Evolutionary conservation across 2,797 vertebrate species (phyloP).

Genomic region (Cynopterus sphinx): DNA sequence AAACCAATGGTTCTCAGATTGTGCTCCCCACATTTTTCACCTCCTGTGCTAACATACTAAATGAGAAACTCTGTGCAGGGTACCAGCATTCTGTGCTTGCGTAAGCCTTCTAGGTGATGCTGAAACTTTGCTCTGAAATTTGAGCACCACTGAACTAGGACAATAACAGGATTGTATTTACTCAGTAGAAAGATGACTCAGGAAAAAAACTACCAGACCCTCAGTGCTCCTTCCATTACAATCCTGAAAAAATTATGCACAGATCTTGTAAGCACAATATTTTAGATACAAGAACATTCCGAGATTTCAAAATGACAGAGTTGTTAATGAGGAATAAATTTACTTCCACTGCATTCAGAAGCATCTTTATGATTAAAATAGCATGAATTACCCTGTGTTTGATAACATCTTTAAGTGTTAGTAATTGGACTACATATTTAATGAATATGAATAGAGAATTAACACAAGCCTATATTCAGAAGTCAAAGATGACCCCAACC

Average conservation of each 20-base stretch:
- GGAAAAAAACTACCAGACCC: neutral
- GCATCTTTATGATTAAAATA: slow-evolving; percentile 62
- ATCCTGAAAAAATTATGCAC: neutral
- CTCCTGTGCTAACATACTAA: neutral
- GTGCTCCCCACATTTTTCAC: neutral
- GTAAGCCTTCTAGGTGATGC: neutral
- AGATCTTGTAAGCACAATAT: neutral
- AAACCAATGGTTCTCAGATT: neutral
- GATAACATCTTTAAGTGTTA: slow-evolving; percentile 48
- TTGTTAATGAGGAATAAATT: slow-evolving; percentile 62
- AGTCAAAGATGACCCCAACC: slow-evolving; percentile 27
- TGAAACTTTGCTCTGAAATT: neutral
- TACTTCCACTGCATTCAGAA: slow-evolving; percentile 30
- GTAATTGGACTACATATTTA: slow-evolving; percentile 56
- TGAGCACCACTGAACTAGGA: neutral
- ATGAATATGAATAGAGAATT: slow-evolving; percentile 32
- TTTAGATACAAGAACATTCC: slow-evolving; percentile 33
- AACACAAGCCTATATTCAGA: slow-evolving; percentile 19
- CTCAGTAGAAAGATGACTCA: neutral
- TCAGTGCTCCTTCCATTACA: neutral
- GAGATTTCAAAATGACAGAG: slow-evolving; percentile 55
- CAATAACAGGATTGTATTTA: neutral
- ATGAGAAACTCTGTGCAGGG: neutral
- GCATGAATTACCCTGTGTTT: slow-evolving; percentile 44
- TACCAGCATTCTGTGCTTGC: neutral